Evolutionary conservation across 2,797 vertebrate genomes (phyloP), one percentile per base, ranked within the genome.

Genomic region (Xenops minutus): DNA sequence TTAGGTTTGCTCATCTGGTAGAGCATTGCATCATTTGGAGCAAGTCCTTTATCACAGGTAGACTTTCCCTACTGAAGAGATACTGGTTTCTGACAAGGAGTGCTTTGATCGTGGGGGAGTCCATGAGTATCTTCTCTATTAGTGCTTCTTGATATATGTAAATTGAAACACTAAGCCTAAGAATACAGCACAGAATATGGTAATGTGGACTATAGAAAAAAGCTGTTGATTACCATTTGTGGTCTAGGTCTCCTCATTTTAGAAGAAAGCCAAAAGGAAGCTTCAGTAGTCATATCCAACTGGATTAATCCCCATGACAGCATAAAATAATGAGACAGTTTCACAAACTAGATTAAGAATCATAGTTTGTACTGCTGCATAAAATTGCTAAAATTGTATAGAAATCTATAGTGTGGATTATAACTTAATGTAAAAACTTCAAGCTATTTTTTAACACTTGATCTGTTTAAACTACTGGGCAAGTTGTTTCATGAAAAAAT

Each of bases 341-440:
- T 93, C 39, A 80, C 34, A 93, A 93, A 79, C 30, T 79, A 79
- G 48, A 85, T 69, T 91, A 91, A 79, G 49, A 92, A 81, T 85
- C 36, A 20, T 46, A 55, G 62, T 58, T 85, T 67, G 49, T 58
- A 49, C 78, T 67, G 43, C 48, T 81, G 54, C 75, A 76, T 63
- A 76, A 78, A 84, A 63, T 59, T 32, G 16, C 41, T 54, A 27
- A 86, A 64, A 86, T 56, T 80, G 1, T 32, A 12, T 79, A 72
- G 63, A 91, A 83, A 83, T 81, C 12, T 52, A 12, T n/a, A 46
- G 46, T 62, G 48, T 66, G 8, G 6, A 62, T 76, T 59, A 58
- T 59, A 92, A 84, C 10, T 81, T 89, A 91, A 88, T 84, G 43
- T 52, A 30, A 92, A 76, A 88, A 88, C n/a, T 74, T 29, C 34